Base-by-base conservation (phyloP, 2,888 invertebrate genomes). In the Lissonota sp. region DNA sequence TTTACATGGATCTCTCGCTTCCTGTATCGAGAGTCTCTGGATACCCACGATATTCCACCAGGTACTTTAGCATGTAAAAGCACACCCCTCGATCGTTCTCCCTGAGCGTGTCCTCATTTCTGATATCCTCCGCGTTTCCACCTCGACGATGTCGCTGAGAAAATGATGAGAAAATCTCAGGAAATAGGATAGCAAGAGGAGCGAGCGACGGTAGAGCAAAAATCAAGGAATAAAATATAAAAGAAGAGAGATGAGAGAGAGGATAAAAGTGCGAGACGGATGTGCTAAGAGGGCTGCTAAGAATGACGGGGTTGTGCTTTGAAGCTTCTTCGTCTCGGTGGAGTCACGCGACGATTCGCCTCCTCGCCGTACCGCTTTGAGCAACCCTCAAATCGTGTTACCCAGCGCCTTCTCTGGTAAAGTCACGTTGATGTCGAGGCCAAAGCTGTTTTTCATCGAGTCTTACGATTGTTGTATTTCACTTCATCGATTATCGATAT, bases 331-430 rank as follows among this genome's bases (percentile, higher is more conserved):
- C 64, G 84, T 73, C 26, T 26, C 57, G 80, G 73, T 73, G 80
- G 26, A 87, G 90, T 90, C 90, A 91, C 90, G 90, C 90, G 89
- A 90, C 90, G 89, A 91, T 88, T 87, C 88, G 83, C 86, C 88
- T 26, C 26, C 26, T 87, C 87, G 84, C 83, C 88, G 90, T 89
- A 89, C 88, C 89, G 88, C 88, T 88, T 89, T 85, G 88, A 90
- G 84, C 88, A 87, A 90, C 82, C 86, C 86, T 80, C 69, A 72
- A 46, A 60, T 10, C 12, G 26, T 26, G 26, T 26, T 26, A 14
- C 46, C 62, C 14, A n/a, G 77, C 78, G 60, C 44, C 75, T 26
- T 3, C 26, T 26, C 26, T 26, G 60, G 62, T 63, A 82, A 82
- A 84, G 51, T 67, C 80, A 79, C 82, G 82, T 87, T 85, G 66